Percentiles rank a stretch among this genome's conserved stretches.
Conservation (phyloP, 2,888 invertebrate genomes). For the Epiblema foenella region DNA sequence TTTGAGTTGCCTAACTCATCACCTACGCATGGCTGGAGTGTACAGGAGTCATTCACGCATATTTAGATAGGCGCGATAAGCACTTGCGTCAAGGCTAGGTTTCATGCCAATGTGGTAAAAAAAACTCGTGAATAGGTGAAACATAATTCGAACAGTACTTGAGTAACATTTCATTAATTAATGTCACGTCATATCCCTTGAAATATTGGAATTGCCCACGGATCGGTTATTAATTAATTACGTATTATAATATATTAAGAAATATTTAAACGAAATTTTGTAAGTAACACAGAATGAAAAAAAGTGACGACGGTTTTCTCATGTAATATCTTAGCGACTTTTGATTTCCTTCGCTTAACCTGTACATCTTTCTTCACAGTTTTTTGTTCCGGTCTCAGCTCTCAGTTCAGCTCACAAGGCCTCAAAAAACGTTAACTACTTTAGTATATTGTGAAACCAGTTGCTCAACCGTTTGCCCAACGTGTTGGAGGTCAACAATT, state of each 20-base stretch:
- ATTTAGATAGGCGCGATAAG: slow-evolving; percentile 39
- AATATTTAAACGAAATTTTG: too few species aligned
- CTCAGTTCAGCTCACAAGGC: not conserved
- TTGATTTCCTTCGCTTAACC: not conserved
- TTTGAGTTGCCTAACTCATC: slow-evolving; percentile 23
- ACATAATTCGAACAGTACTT: not conserved
- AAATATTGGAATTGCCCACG: not conserved
- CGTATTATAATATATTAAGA: not conserved
- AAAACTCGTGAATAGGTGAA: not conserved
- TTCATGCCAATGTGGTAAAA: slow-evolving; percentile 13
- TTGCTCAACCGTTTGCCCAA: slow-evolving; percentile 54
- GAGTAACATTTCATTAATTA: not conserved
- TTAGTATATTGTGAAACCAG: slow-evolving; percentile 44
- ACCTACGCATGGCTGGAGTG: slow-evolving; percentile 28
- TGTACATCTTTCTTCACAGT: not conserved
- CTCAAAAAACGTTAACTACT: slow-evolving; percentile 22
- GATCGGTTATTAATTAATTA: not conserved
- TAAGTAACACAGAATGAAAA: too few species aligned
- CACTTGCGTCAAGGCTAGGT: slow-evolving; percentile 27
- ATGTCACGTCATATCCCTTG: not conserved
- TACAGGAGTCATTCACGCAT: slow-evolving; percentile 27
- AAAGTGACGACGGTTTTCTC: too few species aligned
- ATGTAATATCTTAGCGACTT: not conserved
- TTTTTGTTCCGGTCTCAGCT: not conserved
- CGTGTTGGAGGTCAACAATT: slow-evolving; percentile 57